Evolutionary conservation across 2,113 vertebrate species (phyloP), one percentile per base, ranked within the genome.

Genomic region (Cygnus buccinator): DNA sequence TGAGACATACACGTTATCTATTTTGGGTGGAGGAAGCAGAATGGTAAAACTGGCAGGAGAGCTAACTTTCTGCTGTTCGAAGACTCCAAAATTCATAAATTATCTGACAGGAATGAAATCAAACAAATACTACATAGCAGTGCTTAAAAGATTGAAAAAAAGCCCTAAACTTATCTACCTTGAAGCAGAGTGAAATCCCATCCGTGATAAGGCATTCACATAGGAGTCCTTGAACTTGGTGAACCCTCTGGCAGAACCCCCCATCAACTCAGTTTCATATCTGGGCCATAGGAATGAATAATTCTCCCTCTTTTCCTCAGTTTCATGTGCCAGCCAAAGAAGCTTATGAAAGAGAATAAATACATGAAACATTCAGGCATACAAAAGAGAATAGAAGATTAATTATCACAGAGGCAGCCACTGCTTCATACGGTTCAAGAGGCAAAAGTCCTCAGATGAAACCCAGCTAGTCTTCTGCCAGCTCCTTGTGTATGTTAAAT

Each of bases 341-440:
- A 89, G 37, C 17, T 84, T 89, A 90, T 71, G 46, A 81, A 89
- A 91, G 77, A 79, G 84, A 95, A 91, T 58, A 91, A 94, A 91
- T 58, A 62, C 44, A 57, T 54, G 54, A 89, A 74, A 58, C 71
- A 41, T 70, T 68, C 43, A 82, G 62, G 31, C 8, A 0, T 54
- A 33, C 62, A 41, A 76, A 83, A 95, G 77, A 91, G 77, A 95
- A 76, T 16, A 65, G 65, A 74, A 87, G 37, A 85, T 93, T 87
- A 91, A 83, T 94, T 93, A 82, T 66, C 66, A 84, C 29, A 70
- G 44, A 92, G 18, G 46, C 82, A 95, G 48, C 26, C 26, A 0
- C 9, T 92, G 73, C 50, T 62, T 79, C 62, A 31, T 35, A 23
- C 7, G n/a, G 67, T 52, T 89, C 41, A 83, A 85, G 55, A 1